Conservation (phyloP, 2,797 vertebrate genomes). For the Phalanger gymnotis region DNA sequence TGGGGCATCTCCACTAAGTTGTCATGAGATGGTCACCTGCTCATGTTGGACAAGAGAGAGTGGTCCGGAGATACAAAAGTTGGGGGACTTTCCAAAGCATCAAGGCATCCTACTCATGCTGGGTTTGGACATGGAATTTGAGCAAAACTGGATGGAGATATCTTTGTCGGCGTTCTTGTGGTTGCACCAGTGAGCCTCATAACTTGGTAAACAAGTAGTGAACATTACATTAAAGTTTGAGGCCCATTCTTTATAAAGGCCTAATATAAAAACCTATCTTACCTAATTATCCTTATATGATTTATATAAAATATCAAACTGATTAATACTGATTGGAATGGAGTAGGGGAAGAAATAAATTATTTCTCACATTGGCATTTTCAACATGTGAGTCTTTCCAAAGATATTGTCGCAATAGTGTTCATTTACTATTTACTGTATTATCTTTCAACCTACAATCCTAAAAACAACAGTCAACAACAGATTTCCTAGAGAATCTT, state of each 20-base stretch:
- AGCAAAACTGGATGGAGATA: background rate
- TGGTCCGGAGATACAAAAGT: background rate
- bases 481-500: background rate
- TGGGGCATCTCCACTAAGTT: background rate
- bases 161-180: background rate
- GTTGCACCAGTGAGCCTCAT: background rate
- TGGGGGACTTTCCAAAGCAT: background rate
- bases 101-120: background rate
- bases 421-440: conserved; percentile 2
- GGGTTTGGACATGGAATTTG: background rate
- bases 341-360: background rate
- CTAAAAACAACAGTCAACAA: background rate
- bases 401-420: background rate
- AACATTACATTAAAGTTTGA: background rate
- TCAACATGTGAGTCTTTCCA: background rate
- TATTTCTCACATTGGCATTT: background rate
- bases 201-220: background rate
- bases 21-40: background rate
- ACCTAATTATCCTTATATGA: background rate
- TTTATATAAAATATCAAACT: background rate
- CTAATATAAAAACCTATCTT: no score
- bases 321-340: background rate
- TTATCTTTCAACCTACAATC: background rate
- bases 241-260: no score
- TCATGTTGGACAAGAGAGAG: background rate